Evolutionary conservation across 1,140 invertebrate genomes (phyloP).

Genomic region (Aphis craccivora): DNA sequence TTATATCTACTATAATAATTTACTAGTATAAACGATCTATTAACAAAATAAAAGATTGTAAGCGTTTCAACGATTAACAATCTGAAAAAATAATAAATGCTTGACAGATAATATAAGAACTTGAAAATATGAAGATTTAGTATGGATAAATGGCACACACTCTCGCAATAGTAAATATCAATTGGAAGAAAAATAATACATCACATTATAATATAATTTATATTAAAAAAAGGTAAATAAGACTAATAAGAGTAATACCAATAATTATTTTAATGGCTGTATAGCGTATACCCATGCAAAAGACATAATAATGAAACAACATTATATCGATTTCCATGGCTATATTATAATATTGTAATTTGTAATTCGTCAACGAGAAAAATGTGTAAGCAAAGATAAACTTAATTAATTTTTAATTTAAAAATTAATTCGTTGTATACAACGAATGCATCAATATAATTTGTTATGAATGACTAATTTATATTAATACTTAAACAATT

Average conservation of each 20-base stretch:
- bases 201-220: no score
- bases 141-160: not conserved
- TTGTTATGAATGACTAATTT: not conserved
- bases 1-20: not conserved
- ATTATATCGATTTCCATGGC: not conserved
- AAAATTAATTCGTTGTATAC: no score
- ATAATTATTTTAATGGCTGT: not conserved
- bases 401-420: no score
- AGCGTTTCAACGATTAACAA: not conserved
- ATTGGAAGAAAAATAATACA: no score
- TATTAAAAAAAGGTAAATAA: not conserved
- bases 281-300: no score
- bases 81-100: not conserved
- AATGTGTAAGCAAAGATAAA: no score
- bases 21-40: not conserved
- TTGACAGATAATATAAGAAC: not conserved
- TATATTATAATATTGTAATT: no score
- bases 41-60: not conserved
- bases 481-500: not conserved
- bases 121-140: not conserved
- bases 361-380: no score
- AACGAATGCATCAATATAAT: no score
- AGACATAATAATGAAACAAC: not conserved
- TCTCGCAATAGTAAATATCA: no score
- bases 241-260: not conserved